Percentiles rank a stretch among this genome's conserved stretches.
These are phyloP conservation scores for Sebastes kiyomatsui DNA, from an alignment of 2,797 vertebrate species.

Conservation along the genomic window DNA sequence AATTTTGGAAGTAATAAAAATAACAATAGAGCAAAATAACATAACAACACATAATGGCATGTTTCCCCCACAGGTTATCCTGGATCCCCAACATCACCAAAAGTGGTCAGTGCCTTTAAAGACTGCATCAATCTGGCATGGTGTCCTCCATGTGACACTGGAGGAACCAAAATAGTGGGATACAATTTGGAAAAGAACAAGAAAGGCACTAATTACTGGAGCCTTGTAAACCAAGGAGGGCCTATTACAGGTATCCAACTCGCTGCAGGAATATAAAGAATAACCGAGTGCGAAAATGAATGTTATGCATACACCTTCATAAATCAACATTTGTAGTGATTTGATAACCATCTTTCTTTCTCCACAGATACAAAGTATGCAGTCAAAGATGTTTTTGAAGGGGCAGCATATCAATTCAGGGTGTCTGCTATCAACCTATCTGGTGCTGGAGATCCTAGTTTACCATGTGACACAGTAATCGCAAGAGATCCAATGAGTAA, in stretches of 20 bases:
- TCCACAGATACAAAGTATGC: slow-evolving; percentile 80
- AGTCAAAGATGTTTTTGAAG: slow-evolving; percentile 84
- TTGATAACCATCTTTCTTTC: neutral
- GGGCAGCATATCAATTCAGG: slow-evolving; percentile 89
- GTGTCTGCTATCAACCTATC: slow-evolving; percentile 88
- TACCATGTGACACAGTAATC: slow-evolving; percentile 82
- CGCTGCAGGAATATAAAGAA: neutral
- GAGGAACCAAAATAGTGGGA: slow-evolving; percentile 84
- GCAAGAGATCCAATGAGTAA: slow-evolving; percentile 88
- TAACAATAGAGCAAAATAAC: neutral
- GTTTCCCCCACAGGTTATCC: slow-evolving; percentile 80
- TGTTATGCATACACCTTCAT: neutral
- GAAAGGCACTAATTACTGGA: slow-evolving; percentile 88
- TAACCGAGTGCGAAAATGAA: neutral
- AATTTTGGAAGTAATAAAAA: neutral
- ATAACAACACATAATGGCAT: neutral
- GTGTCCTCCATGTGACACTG: slow-evolving; percentile 82
- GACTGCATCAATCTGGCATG: slow-evolving; percentile 85
- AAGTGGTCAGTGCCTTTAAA: slow-evolving; percentile 84
- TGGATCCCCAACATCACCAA: slow-evolving; percentile 83
- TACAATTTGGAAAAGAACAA: slow-evolving; percentile 91
- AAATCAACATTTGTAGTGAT: neutral
- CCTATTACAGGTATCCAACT: slow-evolving; percentile 81
- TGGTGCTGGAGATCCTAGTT: slow-evolving; percentile 87
- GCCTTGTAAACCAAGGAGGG: slow-evolving; percentile 79